Base-by-base conservation (phyloP, 2,797 vertebrate genomes). In the Kryptolebias ocellatus region DNA sequence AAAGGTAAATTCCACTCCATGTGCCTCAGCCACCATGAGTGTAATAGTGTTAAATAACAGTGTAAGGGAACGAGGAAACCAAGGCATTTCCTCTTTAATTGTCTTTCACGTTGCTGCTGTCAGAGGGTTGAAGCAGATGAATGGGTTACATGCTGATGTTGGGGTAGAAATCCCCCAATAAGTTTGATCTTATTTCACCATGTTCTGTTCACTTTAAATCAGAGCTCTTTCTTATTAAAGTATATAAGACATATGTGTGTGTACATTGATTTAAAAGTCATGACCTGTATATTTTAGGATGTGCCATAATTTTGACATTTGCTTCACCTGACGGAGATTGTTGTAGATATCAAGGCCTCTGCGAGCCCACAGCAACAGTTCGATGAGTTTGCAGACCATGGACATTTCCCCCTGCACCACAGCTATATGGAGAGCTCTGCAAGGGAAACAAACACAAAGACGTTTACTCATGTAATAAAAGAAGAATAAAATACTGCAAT, bases 341-440 rank as follows among this genome's bases (percentile, higher is more conserved):
- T 98, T 98, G 87, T 95, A 95, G 66, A 93, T 89, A 20, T 98
- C 95, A 5, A 96, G 79, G 42, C 91, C 76, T 60, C 73, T 93
- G 53, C 52, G 80, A 1, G 91, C 94, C 9, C 62, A 73, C 4
- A 68, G 69, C 70, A 96, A 91, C 47, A 95, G 91, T 0, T 56
- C 37, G 57, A 95, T 92, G 11, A 97, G 86, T 20, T 67, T 86
- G 34, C 39, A 57, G 37, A 95, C 93, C 0, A 92, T 34, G 0
- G 5, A 11, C 27, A 90, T 52, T 37, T 95, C 86, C 11, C 85
- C 94, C 77, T 96, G 91, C 44, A 92, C 96, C 83, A 97, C 95
- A 0, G 96, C 96, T 31, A 98, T 96, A 76, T 98, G 96, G 53
- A 98, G 94, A 52, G 96, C 89, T 78, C 96, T 97, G 89, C 5